Evolutionary conservation across 2,113 vertebrate genomes (phyloP).

Genomic region (Ursus arctos): DNA sequence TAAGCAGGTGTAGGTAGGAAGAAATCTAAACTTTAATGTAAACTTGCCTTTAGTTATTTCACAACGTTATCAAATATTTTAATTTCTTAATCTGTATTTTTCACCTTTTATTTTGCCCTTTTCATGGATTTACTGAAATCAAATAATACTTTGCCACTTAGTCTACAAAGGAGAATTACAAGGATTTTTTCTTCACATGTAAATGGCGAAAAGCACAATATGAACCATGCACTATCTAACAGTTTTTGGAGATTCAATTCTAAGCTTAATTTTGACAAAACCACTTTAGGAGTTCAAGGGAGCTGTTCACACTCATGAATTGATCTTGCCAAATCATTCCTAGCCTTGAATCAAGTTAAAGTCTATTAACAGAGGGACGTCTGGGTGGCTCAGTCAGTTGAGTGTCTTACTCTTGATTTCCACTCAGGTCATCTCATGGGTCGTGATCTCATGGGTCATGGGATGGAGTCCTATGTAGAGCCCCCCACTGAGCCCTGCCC

Average conservation of each 20-base stretch:
- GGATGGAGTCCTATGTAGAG: not conserved
- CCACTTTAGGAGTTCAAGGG: not conserved
- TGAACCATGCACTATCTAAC: not conserved
- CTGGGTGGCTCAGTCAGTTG: not conserved
- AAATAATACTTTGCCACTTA: not conserved
- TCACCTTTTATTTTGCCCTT: not conserved
- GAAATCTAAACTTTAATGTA: constrained; percentile 41
- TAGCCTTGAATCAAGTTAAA: constrained; percentile 33
- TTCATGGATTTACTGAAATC: not conserved
- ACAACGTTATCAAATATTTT: constrained; percentile 31
- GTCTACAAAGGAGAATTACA: not conserved
- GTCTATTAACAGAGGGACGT: not conserved
- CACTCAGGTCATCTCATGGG: not conserved
- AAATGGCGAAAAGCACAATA: not conserved
- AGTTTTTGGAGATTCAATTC: constrained; percentile 26
- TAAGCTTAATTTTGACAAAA: constrained; percentile 56
- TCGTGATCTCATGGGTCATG: not conserved
- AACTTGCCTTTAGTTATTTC: not conserved
- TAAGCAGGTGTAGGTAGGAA: constrained; percentile 12
- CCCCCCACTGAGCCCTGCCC: not conserved
- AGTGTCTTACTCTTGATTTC: not conserved
- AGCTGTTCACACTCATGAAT: not conserved
- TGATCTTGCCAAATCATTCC: not conserved
- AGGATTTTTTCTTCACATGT: not conserved
- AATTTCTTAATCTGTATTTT: constrained; percentile 15